These are phyloP conservation scores for Gallinago nigripennis DNA, from an alignment of 2,797 vertebrate species.

Conservation along the genomic window DNA sequence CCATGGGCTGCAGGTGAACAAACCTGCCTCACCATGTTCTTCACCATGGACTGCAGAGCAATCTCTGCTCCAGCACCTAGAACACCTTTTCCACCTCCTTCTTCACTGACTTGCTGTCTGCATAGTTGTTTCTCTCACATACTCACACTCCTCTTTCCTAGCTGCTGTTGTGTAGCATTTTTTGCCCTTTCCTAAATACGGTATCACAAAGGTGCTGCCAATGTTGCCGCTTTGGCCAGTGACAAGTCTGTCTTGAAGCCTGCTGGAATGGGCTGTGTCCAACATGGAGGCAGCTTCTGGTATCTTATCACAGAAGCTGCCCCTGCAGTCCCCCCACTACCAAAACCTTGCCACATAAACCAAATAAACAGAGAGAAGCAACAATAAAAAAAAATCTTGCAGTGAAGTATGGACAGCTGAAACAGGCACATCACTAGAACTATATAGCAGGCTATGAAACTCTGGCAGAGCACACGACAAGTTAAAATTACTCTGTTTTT, in stretches of 20 bases:
- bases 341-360: not conserved
- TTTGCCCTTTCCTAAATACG: not conserved
- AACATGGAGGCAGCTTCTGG: not conserved
- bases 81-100: not conserved
- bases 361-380: not conserved
- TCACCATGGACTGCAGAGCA: not conserved
- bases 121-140: not conserved
- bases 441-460: not conserved
- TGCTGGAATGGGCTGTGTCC: not conserved
- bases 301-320: not conserved
- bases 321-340: accelerated
- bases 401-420: not conserved
- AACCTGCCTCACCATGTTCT: not conserved
- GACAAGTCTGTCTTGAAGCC: not conserved
- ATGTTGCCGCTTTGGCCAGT: accelerated
- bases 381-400: not conserved
- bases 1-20: not conserved
- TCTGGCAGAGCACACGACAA: not conserved
- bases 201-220: not conserved
- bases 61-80: not conserved
- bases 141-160: not conserved
- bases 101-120: not conserved
- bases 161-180: not conserved
- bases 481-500: not conserved
- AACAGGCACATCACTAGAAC: not conserved